Evolutionary conservation across 2,888 invertebrate species (phyloP).

Genomic region (Eupithecia subumbrata): DNA sequence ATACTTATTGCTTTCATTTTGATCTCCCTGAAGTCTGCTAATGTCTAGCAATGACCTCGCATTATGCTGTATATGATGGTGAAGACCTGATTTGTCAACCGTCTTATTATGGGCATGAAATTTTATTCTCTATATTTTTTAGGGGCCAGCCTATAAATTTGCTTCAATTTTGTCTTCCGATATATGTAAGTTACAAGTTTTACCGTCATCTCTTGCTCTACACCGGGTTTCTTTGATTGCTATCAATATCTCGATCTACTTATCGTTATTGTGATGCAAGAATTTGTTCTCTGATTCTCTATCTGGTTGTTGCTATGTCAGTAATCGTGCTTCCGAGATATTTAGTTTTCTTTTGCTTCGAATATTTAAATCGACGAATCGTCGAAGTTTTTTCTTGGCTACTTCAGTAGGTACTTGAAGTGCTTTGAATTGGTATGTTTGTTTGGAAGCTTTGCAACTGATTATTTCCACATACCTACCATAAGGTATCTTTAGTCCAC

Average conservation of each 20-base stretch:
- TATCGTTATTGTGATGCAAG: slow-evolving; percentile 51
- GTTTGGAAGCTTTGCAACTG: background rate
- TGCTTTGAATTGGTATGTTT: background rate
- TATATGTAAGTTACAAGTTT: background rate
- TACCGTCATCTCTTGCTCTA: slow-evolving; percentile 1
- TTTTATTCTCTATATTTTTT: background rate
- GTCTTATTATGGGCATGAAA: background rate
- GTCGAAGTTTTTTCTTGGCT: background rate
- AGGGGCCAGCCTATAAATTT: background rate
- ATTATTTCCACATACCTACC: background rate
- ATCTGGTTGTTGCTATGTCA: slow-evolving; percentile 48
- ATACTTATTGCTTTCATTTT: background rate
- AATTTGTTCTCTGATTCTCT: slow-evolving; percentile 48
- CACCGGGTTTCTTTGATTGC: slow-evolving; percentile 44
- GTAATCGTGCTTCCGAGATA: slow-evolving; percentile 38
- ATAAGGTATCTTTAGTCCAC: background rate
- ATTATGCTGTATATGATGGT: background rate
- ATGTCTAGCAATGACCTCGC: background rate
- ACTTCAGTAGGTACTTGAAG: background rate
- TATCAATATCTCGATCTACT: slow-evolving; percentile 23
- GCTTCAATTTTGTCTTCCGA: background rate
- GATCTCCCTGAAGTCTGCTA: background rate
- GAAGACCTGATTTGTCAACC: background rate
- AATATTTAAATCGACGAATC: background rate
- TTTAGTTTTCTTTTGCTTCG: background rate